A percentile compares a stretch with the other conserved stretches of the same genome.
phyloP scores from a whole-genome alignment of 2,113 vertebrate genomes.

The Dunckerocampus dactyliophorus region DNA sequence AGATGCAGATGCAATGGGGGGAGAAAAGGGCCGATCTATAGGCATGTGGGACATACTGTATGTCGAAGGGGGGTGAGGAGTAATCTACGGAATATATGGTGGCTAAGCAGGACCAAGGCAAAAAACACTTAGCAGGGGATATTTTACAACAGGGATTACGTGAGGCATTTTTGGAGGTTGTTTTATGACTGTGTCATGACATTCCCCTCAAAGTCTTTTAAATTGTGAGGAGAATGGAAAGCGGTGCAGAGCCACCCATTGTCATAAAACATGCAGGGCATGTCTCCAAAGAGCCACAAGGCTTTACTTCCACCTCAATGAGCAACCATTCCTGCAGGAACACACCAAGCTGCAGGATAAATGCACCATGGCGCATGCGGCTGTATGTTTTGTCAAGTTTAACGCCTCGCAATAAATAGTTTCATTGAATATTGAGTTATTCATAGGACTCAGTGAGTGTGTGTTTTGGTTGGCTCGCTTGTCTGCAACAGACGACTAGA shows the following conservation, averaged over 20 bases:
- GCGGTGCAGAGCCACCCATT: conserved; percentile 15
- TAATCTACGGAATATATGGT: background rate
- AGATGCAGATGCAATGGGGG: conserved; percentile 27
- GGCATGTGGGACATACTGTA: background rate
- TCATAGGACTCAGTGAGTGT: background rate
- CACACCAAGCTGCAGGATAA: conserved; percentile 39
- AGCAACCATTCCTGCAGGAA: conserved; percentile 29
- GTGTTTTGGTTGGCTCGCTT: background rate
- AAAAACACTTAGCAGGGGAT: background rate
- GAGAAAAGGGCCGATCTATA: conserved; percentile 4
- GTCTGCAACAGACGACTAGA: conserved; percentile 14
- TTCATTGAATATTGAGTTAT: conserved; percentile 22
- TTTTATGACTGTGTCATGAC: conserved; percentile 20
- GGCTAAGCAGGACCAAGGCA: background rate
- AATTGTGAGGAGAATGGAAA: conserved; percentile 9
- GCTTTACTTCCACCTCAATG: conserved; percentile 33
- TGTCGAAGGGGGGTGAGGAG: background rate
- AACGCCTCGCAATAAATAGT: conserved; percentile 33
- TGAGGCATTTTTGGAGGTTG: conserved; percentile 25
- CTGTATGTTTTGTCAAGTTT: conserved; percentile 32
- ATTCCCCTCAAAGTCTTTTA: conserved; percentile 2
- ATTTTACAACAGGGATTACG: conserved; percentile 1
- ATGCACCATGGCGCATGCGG: conserved; percentile 43
- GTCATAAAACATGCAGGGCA: conserved; percentile 35
- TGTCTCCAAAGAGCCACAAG: conserved; percentile 37